phyloP scores from a whole-genome alignment of 2,888 invertebrate genomes.

The Barypeithes pellucidus region DNA sequence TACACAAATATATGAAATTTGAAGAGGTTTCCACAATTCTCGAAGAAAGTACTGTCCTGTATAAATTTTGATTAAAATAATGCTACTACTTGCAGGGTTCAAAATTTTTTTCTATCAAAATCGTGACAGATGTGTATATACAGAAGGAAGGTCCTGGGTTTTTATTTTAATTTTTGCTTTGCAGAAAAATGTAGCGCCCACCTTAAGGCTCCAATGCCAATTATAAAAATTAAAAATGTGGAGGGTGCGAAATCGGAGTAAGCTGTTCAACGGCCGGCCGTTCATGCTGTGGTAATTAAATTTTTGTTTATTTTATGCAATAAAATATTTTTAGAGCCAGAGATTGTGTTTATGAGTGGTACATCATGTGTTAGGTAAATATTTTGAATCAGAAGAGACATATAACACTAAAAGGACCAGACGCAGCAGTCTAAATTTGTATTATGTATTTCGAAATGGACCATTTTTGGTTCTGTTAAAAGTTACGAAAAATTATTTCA shows the following conservation, averaged over 20 bases:
- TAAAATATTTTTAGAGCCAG: constrained; percentile 19
- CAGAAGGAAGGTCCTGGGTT: too few species aligned
- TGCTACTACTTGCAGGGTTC: too few species aligned
- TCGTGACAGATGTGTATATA: too few species aligned
- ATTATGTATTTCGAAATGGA: background rate
- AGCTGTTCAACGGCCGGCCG: constrained; percentile 6
- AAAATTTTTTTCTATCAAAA: too few species aligned
- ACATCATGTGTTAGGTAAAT: constrained; percentile 11
- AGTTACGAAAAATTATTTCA: too few species aligned
- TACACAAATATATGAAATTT: too few species aligned
- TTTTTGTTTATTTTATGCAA: constrained; percentile 19
- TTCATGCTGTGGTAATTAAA: constrained; percentile 19
- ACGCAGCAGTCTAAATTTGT: background rate
- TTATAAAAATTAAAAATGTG: constrained; percentile 21
- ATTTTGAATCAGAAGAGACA: background rate
- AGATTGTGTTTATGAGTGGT: constrained; percentile 11
- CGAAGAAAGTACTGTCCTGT: too few species aligned
- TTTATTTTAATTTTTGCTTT: too few species aligned
- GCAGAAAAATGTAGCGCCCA: too few species aligned
- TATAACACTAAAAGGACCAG: background rate
- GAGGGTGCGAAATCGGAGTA: constrained; percentile 15
- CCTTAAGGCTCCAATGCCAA: constrained; percentile 22
- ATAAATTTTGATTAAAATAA: too few species aligned
- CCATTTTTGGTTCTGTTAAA: too few species aligned
- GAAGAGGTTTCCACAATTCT: too few species aligned